phyloP scores from a whole-genome alignment of 2,888 invertebrate species.

The Polyploca ridens region DNA sequence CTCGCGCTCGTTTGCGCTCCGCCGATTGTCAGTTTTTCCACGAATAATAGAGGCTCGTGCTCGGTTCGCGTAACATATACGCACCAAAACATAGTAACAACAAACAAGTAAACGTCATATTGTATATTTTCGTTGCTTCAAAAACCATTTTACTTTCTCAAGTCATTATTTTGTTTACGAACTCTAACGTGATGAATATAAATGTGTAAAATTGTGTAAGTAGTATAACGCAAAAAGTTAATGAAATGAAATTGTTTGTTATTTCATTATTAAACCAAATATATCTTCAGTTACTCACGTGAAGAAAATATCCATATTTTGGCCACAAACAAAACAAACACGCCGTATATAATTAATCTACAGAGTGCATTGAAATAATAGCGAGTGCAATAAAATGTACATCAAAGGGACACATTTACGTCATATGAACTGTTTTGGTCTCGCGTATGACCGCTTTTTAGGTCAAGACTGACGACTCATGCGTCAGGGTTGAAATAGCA shows the following conservation, averaged over 20 bases:
- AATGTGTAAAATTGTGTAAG: too few species aligned
- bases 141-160: too few species aligned
- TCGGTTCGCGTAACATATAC: too few species aligned
- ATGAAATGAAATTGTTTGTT: not conserved
- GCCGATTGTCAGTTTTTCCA: too few species aligned
- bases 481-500: conserved; percentile 28
- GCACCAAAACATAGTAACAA: too few species aligned
- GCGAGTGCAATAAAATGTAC: conserved; percentile 31
- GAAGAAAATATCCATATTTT: not conserved
- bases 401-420: conserved; percentile 17
- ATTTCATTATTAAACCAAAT: not conserved
- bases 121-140: too few species aligned
- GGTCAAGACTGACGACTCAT: conserved; percentile 27
- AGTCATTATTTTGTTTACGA: too few species aligned
- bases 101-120: too few species aligned
- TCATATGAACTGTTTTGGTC: conserved; percentile 26
- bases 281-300: not conserved
- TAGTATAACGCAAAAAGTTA: not conserved
- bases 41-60: too few species aligned
- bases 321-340: not conserved
- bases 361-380: conserved; percentile 15
- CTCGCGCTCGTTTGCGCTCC: too few species aligned
- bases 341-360: not conserved
- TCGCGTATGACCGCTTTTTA: conserved; percentile 32
- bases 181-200: too few species aligned